A percentile compares a stretch with the other conserved stretches of the same genome.
Evolutionary conservation across 2,797 vertebrate species (phyloP).

Genomic region (Bovichtus variegatus): DNA sequence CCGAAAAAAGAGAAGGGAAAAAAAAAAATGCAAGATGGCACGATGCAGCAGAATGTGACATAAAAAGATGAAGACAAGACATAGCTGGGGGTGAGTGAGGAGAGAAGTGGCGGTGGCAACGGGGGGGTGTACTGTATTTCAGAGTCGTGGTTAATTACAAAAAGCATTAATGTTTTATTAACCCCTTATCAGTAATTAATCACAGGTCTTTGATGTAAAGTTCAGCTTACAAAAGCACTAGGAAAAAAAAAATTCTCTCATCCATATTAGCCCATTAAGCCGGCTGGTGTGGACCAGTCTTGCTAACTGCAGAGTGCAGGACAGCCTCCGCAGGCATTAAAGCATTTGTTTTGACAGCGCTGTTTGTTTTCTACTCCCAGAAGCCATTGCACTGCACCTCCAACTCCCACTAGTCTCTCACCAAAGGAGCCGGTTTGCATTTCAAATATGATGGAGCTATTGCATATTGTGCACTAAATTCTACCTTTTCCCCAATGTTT

Average conservation of each 20-base stretch:
- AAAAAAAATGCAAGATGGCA: slow-evolving; percentile 72
- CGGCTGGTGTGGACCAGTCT: slow-evolving; percentile 77
- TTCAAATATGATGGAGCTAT: slow-evolving; percentile 84
- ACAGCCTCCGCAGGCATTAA: slow-evolving; percentile 84
- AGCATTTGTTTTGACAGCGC: slow-evolving; percentile 87
- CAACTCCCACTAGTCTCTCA: slow-evolving; percentile 84
- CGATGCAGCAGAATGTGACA: slow-evolving; percentile 82
- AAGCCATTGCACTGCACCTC: slow-evolving; percentile 85
- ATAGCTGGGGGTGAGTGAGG: slow-evolving; percentile 83
- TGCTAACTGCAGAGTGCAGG: slow-evolving; percentile 81
- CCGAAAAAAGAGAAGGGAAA: slow-evolving; percentile 28
- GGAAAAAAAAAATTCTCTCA: slow-evolving; percentile 75
- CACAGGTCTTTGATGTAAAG: slow-evolving; percentile 90
- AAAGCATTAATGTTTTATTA: slow-evolving; percentile 92
- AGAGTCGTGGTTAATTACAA: slow-evolving; percentile 88
- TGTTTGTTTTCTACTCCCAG: slow-evolving; percentile 87
- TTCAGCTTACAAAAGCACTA: slow-evolving; percentile 87
- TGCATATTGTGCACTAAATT: slow-evolving; percentile 81
- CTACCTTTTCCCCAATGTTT: slow-evolving; percentile 53
- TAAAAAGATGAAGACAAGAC: slow-evolving; percentile 85
- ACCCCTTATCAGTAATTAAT: slow-evolving; percentile 93
- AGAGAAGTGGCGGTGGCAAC: slow-evolving; percentile 69
- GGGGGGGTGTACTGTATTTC: slow-evolving; percentile 72
- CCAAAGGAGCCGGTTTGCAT: slow-evolving; percentile 85
- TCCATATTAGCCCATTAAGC: slow-evolving; percentile 83